Conservation (phyloP, 1,140 invertebrate species). For the Pygmarrhopalites habei region DNA sequence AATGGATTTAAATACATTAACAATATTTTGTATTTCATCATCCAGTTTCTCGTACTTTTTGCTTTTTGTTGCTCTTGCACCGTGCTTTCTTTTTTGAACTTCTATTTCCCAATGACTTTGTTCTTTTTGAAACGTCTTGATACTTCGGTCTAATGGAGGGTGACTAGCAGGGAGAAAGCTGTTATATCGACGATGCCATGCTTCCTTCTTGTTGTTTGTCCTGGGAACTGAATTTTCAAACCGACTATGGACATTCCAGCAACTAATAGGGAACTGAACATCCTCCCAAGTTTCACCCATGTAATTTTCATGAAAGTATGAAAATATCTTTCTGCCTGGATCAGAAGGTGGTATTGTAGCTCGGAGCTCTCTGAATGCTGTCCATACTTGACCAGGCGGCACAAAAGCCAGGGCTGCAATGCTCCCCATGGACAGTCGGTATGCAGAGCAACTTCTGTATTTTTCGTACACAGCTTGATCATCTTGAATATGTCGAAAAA, state of each 20-base stretch:
- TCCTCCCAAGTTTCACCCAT: background rate
- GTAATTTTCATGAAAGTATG: background rate
- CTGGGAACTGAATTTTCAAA: background rate
- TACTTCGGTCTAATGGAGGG: background rate
- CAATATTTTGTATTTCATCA: no score
- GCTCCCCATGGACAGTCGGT: background rate
- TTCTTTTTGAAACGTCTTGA: background rate
- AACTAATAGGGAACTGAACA: background rate
- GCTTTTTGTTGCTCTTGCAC: no score
- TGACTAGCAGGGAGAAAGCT: background rate
- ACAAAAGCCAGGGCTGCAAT: background rate
- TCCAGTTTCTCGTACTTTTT: no score
- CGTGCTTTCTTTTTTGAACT: background rate
- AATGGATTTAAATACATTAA: no score
- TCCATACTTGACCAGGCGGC: background rate
- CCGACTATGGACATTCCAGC: background rate
- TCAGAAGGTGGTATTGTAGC: background rate
- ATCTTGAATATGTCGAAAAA: no score
- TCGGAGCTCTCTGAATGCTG: background rate
- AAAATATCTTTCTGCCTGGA: background rate
- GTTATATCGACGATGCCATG: no score
- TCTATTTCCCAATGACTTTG: background rate
- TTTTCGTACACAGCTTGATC: no score
- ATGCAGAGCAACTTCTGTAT: no score
- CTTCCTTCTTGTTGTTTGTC: background rate